Percentiles rank a stretch among this genome's conserved stretches.
phyloP scores from a whole-genome alignment of 1,140 invertebrate genomes.

The Zaprionus inermis region DNA sequence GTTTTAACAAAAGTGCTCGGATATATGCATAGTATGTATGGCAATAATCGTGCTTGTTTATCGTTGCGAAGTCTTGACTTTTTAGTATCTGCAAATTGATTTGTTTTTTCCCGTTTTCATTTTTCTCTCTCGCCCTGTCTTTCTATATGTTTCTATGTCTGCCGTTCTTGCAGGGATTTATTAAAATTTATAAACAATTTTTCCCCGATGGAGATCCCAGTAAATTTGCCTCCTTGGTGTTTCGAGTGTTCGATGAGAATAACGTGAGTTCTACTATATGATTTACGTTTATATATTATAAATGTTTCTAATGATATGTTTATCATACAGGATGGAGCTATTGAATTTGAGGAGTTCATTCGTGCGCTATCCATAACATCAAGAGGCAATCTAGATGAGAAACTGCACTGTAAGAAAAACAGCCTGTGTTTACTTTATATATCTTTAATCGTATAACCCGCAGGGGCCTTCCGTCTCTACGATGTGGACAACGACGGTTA shows the following conservation, averaged over 20 bases:
- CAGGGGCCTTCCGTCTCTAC: conserved; percentile 98
- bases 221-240: conserved; percentile 98
- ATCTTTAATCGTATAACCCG: conserved; percentile 40
- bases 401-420: conserved; percentile 96
- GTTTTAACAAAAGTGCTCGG: conserved; percentile 2
- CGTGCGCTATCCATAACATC: conserved; percentile 97
- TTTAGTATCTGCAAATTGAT: conserved; percentile 3
- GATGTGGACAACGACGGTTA: conserved; percentile 99
- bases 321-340: conserved; percentile 93
- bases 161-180: conserved; percentile 92
- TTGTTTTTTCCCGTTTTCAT: neutral
- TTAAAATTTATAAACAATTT: conserved; percentile 99
- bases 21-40: conserved; percentile 4
- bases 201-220: conserved; percentile 99
- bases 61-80: neutral
- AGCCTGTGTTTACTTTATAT: neutral
- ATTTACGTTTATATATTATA: conserved; percentile 88
- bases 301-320: neutral
- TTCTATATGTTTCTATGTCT: neutral
- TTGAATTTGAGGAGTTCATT: conserved; percentile 99
- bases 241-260: conserved; percentile 99
- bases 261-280: conserved; percentile 91
- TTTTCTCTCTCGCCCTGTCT: conserved; percentile 11
- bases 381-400: conserved; percentile 97
- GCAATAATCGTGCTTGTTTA: conserved; percentile 4